A percentile compares a stretch with the other conserved stretches of the same genome.
Conservation (phyloP, 1,140 invertebrate species). For the Apis florea region DNA sequence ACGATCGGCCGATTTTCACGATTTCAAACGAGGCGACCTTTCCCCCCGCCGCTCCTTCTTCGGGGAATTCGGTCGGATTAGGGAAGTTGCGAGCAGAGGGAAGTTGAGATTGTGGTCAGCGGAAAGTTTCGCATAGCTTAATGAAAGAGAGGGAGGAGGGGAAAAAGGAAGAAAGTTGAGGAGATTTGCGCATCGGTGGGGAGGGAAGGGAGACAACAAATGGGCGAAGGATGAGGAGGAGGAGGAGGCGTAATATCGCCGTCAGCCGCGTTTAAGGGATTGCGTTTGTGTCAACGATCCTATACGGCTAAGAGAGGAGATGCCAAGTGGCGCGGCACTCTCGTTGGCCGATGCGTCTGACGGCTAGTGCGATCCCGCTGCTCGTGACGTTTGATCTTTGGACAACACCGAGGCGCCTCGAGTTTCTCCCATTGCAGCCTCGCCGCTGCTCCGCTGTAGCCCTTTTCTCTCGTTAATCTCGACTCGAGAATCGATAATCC, state of each 20-base stretch:
- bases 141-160: neutral
- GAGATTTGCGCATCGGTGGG: neutral
- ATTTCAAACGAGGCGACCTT: too few relatives aligned
- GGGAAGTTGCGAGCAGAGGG: neutral
- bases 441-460: too few relatives aligned
- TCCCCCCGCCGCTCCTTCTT: too few relatives aligned
- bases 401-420: neutral
- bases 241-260: conserved; percentile 45
- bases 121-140: neutral
- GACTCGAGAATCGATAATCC: too few relatives aligned
- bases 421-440: neutral
- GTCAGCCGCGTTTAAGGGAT: conserved; percentile 47
- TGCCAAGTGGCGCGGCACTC: conserved; percentile 50
- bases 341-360: conserved; percentile 59
- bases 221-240: neutral
- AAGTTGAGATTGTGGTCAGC: neutral
- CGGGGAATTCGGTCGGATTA: neutral
- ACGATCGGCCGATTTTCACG: too few relatives aligned
- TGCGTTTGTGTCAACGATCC: conserved; percentile 56
- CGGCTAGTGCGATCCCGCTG: conserved; percentile 49
- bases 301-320: conserved; percentile 50
- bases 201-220: neutral
- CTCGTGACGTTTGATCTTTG: conserved; percentile 45
- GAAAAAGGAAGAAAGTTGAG: too few relatives aligned
- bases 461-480: neutral